Evolutionary conservation across 2,888 invertebrate species (phyloP), one percentile per base, ranked within the genome.

Genomic region (Drymonia ruficornis): DNA sequence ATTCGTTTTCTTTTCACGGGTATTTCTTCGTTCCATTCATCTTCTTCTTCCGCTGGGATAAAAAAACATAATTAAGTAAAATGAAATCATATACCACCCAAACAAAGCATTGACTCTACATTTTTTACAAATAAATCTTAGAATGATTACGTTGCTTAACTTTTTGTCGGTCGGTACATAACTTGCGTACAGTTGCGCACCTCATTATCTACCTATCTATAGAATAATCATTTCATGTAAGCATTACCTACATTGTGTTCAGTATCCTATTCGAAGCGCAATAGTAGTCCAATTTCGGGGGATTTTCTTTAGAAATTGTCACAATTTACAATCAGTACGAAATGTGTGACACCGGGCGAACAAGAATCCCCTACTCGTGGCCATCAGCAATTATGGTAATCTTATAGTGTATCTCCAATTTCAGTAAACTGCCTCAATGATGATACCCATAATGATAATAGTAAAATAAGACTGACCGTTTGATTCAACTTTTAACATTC

Each of bases 21-120:
- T 46, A 65, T 67, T 38, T 80, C 81, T 52, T 86, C 87, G 52
- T 72, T 79, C 91, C 90, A 91, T 61, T 88, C 91, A 47, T 92
- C 92, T 64, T 92, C 93, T 64, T 92, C 93, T 61, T 89, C 92
- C 49, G 88, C 90, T 91, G 72, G 19, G 72, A 76, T 70, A 54
- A 62, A 63, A 67, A 53, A 46, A 44, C 42, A 19, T 8, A 3
- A 31, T 8, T 2, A 9, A 9, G 2, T 6, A 23, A 23, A 23
- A 23, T 31, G 1, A 31, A 31, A 11, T 31, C 31, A 31, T 31
- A 31, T n/a, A n/a, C n/a, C n/a, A n/a, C n/a, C n/a, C n/a, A n/a
- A n/a, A n/a, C 1, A 6, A 31, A 2, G 1, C 11, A 9, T 7
- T 31, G 2, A 31, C 12, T 7, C 31, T 11, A 31, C 1, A 31